Conservation (phyloP, 2,113 vertebrate species). For the Charadrius vociferus region DNA sequence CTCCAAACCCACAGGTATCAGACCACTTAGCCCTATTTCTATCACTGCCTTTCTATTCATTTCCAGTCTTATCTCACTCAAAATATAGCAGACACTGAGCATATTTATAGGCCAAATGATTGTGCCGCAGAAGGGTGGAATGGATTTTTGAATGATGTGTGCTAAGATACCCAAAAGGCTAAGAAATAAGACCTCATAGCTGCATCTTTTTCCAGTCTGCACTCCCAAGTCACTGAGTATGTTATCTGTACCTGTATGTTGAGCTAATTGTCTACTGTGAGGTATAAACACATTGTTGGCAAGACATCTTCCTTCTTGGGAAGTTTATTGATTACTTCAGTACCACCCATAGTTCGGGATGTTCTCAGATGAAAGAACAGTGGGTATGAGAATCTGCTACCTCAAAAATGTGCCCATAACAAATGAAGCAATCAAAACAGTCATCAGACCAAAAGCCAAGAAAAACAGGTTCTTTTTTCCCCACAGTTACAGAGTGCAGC, state of each 20-base stretch:
- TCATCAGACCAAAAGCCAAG: background rate
- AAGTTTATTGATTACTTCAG: background rate
- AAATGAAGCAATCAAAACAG: background rate
- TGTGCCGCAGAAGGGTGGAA: background rate
- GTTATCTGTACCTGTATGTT: background rate
- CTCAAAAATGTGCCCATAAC: background rate
- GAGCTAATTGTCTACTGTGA: background rate
- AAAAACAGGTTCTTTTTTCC: background rate
- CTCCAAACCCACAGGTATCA: background rate
- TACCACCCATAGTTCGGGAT: background rate
- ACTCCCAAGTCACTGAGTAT: background rate
- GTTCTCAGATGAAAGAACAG: background rate
- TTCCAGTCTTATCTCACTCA: background rate
- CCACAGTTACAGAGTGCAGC: background rate
- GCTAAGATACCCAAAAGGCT: background rate
- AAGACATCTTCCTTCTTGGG: background rate
- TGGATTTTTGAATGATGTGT: background rate
- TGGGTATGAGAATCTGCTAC: background rate
- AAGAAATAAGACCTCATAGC: background rate
- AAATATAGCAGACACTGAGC: background rate
- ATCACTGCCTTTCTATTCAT: background rate
- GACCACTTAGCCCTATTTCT: background rate
- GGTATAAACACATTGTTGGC: background rate
- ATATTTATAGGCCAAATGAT: background rate
- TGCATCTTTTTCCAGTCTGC: background rate